Evolutionary conservation across 2,888 invertebrate genomes (phyloP).

Genomic region (Girardia tigrina): DNA sequence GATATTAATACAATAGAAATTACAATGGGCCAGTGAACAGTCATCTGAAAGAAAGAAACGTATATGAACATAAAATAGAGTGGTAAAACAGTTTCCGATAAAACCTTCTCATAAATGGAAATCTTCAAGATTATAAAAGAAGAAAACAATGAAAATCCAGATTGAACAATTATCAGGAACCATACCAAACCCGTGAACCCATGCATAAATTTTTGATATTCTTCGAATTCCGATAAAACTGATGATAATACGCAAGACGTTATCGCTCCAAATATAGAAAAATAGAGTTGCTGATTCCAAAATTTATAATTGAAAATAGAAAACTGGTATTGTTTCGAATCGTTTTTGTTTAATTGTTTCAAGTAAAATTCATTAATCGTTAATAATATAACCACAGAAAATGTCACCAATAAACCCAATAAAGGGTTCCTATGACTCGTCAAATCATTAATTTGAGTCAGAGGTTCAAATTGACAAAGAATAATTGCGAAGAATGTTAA

Average conservation of each 20-base stretch:
- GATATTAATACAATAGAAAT: not conserved
- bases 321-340: not conserved
- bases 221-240: conserved; percentile 3
- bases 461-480: not conserved
- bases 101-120: not conserved
- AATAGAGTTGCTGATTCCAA: not conserved
- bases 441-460: not conserved
- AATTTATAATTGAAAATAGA: not conserved
- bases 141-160: not conserved
- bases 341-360: not conserved
- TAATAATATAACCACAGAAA: not conserved
- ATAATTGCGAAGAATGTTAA: not conserved
- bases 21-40: not conserved
- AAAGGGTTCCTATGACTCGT: conserved; percentile 1
- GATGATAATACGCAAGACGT: not conserved
- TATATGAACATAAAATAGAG: not conserved
- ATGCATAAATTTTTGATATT: not conserved
- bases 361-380: not conserved
- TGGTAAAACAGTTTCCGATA: not conserved
- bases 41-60: not conserved
- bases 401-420: not conserved
- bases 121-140: not conserved
- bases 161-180: not conserved
- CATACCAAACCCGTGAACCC: not conserved
- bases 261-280: not conserved